phyloP scores from a whole-genome alignment of 2,797 vertebrate genomes.

The Catamblyrhynchus diadema region DNA sequence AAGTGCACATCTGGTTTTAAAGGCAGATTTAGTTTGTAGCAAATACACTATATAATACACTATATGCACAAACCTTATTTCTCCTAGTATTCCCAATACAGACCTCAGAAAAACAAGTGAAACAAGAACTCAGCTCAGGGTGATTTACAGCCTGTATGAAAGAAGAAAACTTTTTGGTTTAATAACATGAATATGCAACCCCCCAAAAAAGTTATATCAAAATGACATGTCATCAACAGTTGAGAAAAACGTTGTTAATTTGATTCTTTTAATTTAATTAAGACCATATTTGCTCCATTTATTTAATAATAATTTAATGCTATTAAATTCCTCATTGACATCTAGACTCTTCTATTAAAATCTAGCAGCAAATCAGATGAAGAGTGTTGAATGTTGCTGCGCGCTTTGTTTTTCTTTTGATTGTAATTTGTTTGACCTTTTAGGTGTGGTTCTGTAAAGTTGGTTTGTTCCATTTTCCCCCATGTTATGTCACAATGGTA shows the following conservation, averaged over 20 bases:
- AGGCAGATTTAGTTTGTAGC: not conserved
- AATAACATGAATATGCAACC: not conserved
- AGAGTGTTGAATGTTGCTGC: not conserved
- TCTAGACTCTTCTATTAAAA: not conserved
- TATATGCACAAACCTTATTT: not conserved
- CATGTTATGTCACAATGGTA: too few species aligned
- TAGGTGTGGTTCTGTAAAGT: too few species aligned
- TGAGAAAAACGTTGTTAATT: not conserved
- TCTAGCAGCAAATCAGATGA: not conserved
- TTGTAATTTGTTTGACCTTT: too few species aligned
- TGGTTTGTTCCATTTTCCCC: too few species aligned
- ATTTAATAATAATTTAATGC: not conserved
- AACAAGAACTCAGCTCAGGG: not conserved
- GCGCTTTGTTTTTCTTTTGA: too few species aligned
- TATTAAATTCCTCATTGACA: not conserved
- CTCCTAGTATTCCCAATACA: not conserved
- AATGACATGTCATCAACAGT: not conserved
- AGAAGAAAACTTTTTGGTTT: not conserved
- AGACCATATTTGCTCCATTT: not conserved
- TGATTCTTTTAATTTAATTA: not conserved
- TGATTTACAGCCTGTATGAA: not conserved
- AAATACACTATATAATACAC: not conserved
- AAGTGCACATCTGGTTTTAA: not conserved
- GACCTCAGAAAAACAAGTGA: not conserved
- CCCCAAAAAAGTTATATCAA: not conserved